A percentile compares a stretch with the other conserved stretches of the same genome.
These are phyloP conservation scores for Malurus cyaneus DNA, from an alignment of 2,113 vertebrate species.

Conservation along the genomic window DNA sequence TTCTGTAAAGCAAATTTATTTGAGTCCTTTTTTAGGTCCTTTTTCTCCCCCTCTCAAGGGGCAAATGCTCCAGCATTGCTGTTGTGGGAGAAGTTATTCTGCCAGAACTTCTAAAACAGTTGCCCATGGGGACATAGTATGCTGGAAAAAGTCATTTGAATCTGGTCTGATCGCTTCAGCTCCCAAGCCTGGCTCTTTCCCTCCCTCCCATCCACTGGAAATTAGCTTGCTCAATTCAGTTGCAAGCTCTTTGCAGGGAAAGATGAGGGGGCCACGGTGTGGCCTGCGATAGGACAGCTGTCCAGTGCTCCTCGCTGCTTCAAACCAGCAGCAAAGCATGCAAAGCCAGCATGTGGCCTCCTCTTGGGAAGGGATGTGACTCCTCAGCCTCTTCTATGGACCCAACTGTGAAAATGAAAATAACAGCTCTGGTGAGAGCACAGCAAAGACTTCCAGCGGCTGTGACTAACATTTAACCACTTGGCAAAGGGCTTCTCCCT, in stretches of 20 bases:
- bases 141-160: background rate
- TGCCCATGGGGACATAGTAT: background rate
- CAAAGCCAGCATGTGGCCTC: fast-evolving
- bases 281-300: fast-evolving
- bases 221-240: background rate
- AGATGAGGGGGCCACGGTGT: fast-evolving
- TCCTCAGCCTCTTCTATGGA: background rate
- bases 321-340: fast-evolving
- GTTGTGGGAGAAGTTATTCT: slow-evolving; percentile 4
- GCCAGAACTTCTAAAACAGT: slow-evolving; percentile 4
- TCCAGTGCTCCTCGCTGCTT: background rate
- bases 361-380: background rate
- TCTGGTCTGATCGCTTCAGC: background rate
- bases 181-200: background rate
- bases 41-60: background rate
- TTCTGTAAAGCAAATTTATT: background rate
- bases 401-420: background rate
- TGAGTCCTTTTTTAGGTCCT: background rate
- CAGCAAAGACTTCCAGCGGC: background rate
- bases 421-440: background rate
- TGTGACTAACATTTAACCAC: background rate
- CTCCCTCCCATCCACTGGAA: background rate
- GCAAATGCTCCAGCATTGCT: background rate
- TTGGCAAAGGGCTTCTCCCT: background rate
- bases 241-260: background rate